These are phyloP conservation scores for Eumeta japonica DNA, from an alignment of 1,140 invertebrate species.

Conservation along the genomic window DNA sequence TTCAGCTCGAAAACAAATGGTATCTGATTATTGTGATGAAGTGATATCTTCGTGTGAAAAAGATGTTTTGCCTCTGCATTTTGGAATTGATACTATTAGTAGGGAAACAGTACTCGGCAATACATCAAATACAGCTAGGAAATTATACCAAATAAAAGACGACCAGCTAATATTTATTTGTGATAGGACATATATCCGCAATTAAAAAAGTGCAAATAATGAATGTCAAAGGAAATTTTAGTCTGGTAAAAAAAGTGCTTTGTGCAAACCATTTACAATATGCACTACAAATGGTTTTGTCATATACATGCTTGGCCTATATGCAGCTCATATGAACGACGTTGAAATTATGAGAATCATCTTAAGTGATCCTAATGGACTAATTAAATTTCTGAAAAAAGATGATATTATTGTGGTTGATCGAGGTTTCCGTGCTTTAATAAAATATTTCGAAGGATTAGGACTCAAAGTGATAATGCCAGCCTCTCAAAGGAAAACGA, in stretches of 20 bases:
- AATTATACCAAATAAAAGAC: too few relatives aligned
- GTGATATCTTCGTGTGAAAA: too few relatives aligned
- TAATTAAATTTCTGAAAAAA: too few relatives aligned
- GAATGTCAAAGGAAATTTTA: too few relatives aligned
- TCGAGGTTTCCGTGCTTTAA: constrained; percentile 25
- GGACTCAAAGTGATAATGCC: constrained; percentile 23
- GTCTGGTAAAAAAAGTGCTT: constrained; percentile 21
- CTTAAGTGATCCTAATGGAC: too few relatives aligned
- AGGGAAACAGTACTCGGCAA: constrained; percentile 14
- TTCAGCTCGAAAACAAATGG: too few relatives aligned
- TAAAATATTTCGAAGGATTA: constrained; percentile 10
- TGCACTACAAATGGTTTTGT: too few relatives aligned
- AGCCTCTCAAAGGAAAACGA: constrained; percentile 22
- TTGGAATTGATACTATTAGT: too few relatives aligned
- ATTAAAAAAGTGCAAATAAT: constrained; percentile 28
- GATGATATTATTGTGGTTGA: constrained; percentile 23
- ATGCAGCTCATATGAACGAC: constrained; percentile 20
- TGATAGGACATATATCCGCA: constrained; percentile 22
- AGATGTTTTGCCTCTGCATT: too few relatives aligned
- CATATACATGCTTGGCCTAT: constrained; percentile 10
- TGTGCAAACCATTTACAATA: too few relatives aligned
- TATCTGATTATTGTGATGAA: too few relatives aligned
- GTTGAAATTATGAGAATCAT: constrained; percentile 20
- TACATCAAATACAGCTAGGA: constrained; percentile 16
- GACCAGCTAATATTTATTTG: constrained; percentile 17